Base-by-base conservation (phyloP, 2,113 vertebrate genomes). In the Scomber colias region DNA sequence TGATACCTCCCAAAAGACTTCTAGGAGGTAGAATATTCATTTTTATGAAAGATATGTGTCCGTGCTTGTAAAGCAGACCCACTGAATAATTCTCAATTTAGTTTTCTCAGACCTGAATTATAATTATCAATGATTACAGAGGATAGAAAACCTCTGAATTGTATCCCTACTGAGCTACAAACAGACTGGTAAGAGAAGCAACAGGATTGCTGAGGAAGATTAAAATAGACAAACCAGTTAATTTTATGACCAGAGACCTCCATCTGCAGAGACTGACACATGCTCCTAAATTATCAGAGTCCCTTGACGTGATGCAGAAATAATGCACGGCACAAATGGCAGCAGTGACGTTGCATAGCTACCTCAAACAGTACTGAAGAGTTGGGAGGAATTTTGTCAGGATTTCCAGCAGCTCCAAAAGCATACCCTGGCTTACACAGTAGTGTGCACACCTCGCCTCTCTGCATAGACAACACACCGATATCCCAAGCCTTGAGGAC, bases 401-500 rank as follows among this genome's bases (percentile, higher is more conserved):
- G 95, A 15, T 96, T 98, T 75, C 98, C 97, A 59, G 95, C 87
- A 0, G 93, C 82, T 80, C 98, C 97, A 0, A 98, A 99, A 0
- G 97, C 97, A 0, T 99, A 99, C 73, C 97, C 97, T 0, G 97
- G 97, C 69, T 95, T 96, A 93, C 97, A 99, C 31, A 98, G 93
- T 64, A 99, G 84, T 44, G 94, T 94, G 89, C 96, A 98, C 81
- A 98, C 85, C 85, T 99, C 98, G 16, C 98, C 98, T 76, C 93
- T 97, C 92, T 95, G 96, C 98, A 99, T 99, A 67, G 97, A 97
- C 59, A 96, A 85, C 72, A 99, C 96, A 0, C 95, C 96, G 0
- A 98, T 95, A 85, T 99, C 98, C 98, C 97, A 99, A 0, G 97
- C 97, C 87, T 97, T 99, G 80, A 99, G 97, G 35, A 99, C 97